phyloP scores from a whole-genome alignment of 2,888 invertebrate genomes.

The Ganaspis brasiliensis region DNA sequence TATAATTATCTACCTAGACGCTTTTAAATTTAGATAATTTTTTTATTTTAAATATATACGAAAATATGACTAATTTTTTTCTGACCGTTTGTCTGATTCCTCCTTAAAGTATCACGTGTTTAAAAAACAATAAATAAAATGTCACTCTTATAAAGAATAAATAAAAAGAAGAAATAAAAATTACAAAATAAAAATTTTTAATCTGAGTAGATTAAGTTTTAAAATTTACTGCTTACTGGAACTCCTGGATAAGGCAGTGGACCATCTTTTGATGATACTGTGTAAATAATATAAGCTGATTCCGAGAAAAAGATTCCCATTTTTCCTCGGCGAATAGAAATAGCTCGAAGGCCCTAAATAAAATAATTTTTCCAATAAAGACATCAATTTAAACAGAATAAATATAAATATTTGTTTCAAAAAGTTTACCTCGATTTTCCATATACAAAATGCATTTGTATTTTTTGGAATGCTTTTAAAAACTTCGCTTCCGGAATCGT shows the following conservation, averaged over 20 bases:
- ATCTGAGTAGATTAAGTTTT: too few relatives aligned
- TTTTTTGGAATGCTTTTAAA: slow-evolving; percentile 91
- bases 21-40: too few relatives aligned
- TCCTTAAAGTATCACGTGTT: too few relatives aligned
- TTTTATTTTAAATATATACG: too few relatives aligned
- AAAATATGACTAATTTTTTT: too few relatives aligned
- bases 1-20: too few relatives aligned
- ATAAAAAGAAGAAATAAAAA: too few relatives aligned
- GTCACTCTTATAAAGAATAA: too few relatives aligned
- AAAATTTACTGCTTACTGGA: slow-evolving; percentile 70
- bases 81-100: too few relatives aligned
- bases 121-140: too few relatives aligned
- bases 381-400: not conserved
- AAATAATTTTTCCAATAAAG: not conserved
- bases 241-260: slow-evolving; percentile 77
- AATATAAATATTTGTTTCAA: not conserved
- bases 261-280: slow-evolving; percentile 75
- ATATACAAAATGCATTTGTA: slow-evolving; percentile 90
- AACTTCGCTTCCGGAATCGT: slow-evolving; percentile 81
- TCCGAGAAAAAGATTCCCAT: slow-evolving; percentile 76
- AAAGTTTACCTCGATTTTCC: slow-evolving; percentile 91
- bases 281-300: slow-evolving; percentile 77
- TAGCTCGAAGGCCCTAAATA: slow-evolving; percentile 73
- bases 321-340: slow-evolving; percentile 72
- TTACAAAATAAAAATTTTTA: too few relatives aligned